These are phyloP conservation scores for Malurus elegans DNA, from an alignment of 2,113 vertebrate genomes.

Conservation along the genomic window DNA sequence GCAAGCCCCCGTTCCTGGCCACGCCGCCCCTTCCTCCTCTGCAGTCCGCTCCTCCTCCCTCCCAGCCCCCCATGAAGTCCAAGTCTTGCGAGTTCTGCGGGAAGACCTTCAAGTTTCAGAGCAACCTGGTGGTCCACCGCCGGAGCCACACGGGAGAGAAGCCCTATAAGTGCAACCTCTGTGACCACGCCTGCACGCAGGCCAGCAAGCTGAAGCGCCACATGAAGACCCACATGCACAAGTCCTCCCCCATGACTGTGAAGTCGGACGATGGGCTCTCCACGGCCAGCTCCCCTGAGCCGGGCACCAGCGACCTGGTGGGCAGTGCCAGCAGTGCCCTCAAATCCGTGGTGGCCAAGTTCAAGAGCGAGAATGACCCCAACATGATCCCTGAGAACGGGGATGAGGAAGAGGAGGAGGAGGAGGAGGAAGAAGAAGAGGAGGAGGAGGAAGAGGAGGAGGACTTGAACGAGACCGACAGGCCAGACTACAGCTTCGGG, in stretches of 20 bases:
- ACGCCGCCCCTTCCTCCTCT: conserved; percentile 95
- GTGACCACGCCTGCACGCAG: conserved; percentile 99
- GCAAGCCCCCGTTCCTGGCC: conserved; percentile 95
- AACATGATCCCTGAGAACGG: conserved; percentile 91
- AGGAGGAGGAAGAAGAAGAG: conserved; percentile 96
- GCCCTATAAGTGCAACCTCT: conserved; percentile 98
- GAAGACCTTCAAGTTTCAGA: conserved; percentile 99
- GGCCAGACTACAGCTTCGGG: conserved; percentile 90
- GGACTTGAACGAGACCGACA: conserved; percentile 84
- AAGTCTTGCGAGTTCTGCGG: conserved; percentile 99
- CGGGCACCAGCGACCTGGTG: conserved; percentile 93
- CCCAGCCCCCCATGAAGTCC: conserved; percentile 87
- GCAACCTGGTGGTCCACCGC: conserved; percentile 97
- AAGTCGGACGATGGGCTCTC: conserved; percentile 97
- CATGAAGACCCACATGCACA: conserved; percentile 99
- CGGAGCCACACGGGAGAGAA: conserved; percentile 99
- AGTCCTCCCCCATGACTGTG: conserved; percentile 93
- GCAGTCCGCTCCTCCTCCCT: conserved; percentile 94
- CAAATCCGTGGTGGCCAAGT: conserved; percentile 97
- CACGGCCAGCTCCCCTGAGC: conserved; percentile 94
- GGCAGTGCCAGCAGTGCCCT: conserved; percentile 96
- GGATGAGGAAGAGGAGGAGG: conserved; percentile 94
- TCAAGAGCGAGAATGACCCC: conserved; percentile 90
- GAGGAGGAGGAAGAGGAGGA: conserved; percentile 93
- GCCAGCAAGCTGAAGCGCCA: conserved; percentile 99